These are phyloP conservation scores for Pyrgus malvae DNA, from an alignment of 2,888 invertebrate genomes.

Conservation along the genomic window DNA sequence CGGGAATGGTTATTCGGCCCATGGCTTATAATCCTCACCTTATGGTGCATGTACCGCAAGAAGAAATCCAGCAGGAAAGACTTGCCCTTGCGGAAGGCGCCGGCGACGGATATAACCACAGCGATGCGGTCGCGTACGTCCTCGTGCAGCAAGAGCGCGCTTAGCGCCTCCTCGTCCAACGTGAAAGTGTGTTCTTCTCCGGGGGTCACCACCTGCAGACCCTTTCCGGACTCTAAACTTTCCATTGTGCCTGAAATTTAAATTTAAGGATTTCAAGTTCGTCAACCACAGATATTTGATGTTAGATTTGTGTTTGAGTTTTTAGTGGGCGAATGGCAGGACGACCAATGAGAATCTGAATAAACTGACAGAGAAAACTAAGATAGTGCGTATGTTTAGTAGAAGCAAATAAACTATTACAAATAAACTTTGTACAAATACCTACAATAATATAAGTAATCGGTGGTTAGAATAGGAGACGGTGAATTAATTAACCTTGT, in stretches of 20 bases:
- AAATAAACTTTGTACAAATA: too few species aligned
- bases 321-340: too few species aligned
- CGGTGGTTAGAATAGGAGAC: too few species aligned
- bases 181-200: conserved; percentile 94
- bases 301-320: too few species aligned
- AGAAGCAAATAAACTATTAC: too few species aligned
- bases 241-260: conserved; percentile 9
- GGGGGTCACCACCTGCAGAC: conserved; percentile 92
- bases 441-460: too few species aligned
- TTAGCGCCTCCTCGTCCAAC: conserved; percentile 91
- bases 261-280: background rate
- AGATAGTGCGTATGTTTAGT: too few species aligned
- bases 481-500: too few species aligned
- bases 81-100: conserved; percentile 99
- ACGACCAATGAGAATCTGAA: too few species aligned
- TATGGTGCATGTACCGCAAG: conserved; percentile 93
- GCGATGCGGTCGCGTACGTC: conserved; percentile 91
- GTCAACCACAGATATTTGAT: too few species aligned
- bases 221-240: conserved; percentile 47
- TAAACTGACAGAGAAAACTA: too few species aligned
- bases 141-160: conserved; percentile 85
- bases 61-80: conserved; percentile 99
- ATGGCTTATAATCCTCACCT: conserved; percentile 85
- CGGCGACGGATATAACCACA: conserved; percentile 97
- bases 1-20: too few species aligned